Evolutionary conservation across 2,888 invertebrate species (phyloP).

Genomic region (Melolontha melolontha): DNA sequence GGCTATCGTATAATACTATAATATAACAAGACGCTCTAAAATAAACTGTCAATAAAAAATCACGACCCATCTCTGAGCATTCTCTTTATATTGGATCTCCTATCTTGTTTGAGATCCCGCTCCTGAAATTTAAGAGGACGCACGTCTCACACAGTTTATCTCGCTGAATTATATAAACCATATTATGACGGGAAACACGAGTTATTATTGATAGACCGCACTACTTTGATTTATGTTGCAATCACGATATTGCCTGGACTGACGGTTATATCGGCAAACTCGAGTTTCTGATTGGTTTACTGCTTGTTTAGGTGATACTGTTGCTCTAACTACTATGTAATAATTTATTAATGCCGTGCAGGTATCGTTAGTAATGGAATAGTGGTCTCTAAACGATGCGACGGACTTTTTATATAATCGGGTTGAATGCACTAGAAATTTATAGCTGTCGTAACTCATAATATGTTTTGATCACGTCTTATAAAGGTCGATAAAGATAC

Average conservation of each 20-base stretch:
- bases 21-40: no score
- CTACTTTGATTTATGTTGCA: conserved; percentile 40
- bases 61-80: neutral
- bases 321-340: conserved; percentile 29
- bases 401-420: conserved; percentile 1
- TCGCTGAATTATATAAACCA: conserved; percentile 26
- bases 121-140: conserved; percentile 30
- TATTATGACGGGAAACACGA: conserved; percentile 35
- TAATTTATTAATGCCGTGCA: conserved; percentile 26
- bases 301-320: conserved; percentile 32
- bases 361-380: conserved; percentile 22
- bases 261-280: conserved; percentile 34
- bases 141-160: conserved; percentile 28
- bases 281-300: conserved; percentile 34
- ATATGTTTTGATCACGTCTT: no score
- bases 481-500: neutral
- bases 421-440: conserved; percentile 5
- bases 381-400: conserved; percentile 8
- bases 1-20: no score
- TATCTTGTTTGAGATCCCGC: conserved; percentile 12
- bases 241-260: conserved; percentile 33
- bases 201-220: conserved; percentile 33
- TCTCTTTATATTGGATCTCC: neutral
- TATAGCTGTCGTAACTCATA: no score
- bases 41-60: no score